Base-by-base conservation (phyloP, 2,113 vertebrate genomes). In the Nymphicus hollandicus region DNA sequence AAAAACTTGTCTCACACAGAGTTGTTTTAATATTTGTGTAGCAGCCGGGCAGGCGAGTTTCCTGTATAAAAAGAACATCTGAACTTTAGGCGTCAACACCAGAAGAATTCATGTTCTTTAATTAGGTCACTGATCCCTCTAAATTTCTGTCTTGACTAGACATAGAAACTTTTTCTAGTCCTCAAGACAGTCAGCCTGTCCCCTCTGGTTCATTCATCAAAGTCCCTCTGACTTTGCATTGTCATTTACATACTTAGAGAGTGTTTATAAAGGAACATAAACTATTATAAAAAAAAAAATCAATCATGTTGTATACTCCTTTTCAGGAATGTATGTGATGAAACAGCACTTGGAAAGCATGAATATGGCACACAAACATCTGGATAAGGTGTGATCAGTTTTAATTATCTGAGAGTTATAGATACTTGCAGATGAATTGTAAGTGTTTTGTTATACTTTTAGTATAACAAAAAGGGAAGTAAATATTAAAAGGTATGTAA, bases 131-230 rank as follows among this genome's bases (percentile, higher is more conserved):
- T 81, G 88, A 93, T 94, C 82, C 72, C 50, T 66, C 78, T 83
- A 81, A 89, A 94, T 81, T 93, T 95, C 87, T 52, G 53, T 35
- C 53, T 91, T 95, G 87, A 88, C 87, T 77, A 95, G 84, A 94
- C 55, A 94, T 19, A 66, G 46, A 73, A 92, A 80, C 49, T 82
- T 96, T 92, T 95, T 88, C 81, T 89, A 46, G 17, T 91, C 53
- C 37, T 93, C 89, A 91, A 95, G 95, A 91, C 95, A 92, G 94
- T 79, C 96, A 95, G 93, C 53, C 93, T 96, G 94, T 95, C 89
- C 85, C 74, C 33, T 88, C 71, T 56, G 13, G 13, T 70, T 91
- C 58, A 46, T 27, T 73, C 16, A 65, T 86, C 16, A 33, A 80
- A 76, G 52, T n/a, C 16, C 43, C 29, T 33, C 20, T n/a, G 44